Evolutionary conservation across 30 jellyfish, hydroid and myxozoan species (phyloP).

Genomic region (Pelagia noctiluca): DNA sequence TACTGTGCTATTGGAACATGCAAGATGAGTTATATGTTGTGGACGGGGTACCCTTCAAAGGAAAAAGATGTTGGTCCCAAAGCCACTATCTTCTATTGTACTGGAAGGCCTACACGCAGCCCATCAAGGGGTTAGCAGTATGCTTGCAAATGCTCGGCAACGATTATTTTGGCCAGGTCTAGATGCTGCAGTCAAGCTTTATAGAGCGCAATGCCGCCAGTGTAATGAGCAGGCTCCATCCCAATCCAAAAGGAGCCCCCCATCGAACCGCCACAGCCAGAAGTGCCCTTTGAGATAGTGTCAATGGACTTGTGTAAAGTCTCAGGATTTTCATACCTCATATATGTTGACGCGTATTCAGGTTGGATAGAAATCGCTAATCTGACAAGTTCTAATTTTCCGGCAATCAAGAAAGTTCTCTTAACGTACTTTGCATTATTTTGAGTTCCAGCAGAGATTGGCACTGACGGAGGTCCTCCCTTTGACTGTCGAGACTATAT

Average conservation of each 20-base stretch:
- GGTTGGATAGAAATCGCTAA: not conserved
- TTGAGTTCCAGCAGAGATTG: not conserved
- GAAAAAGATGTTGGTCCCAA: conserved; percentile 48
- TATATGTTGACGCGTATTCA: not conserved
- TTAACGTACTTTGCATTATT: not conserved
- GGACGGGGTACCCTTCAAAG: conserved; percentile 63
- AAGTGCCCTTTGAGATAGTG: not conserved
- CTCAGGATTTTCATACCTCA: too few relatives aligned
- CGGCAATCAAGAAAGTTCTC: not conserved
- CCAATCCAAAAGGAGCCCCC: too few relatives aligned
- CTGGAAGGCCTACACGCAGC: conserved; percentile 67
- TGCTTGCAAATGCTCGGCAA: conserved; percentile 57
- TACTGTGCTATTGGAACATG: conserved; percentile 8
- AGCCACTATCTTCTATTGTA: conserved; percentile 17
- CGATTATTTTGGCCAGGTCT: conserved; percentile 76
- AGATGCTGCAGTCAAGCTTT: conserved; percentile 58
- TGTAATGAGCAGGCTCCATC: too few relatives aligned
- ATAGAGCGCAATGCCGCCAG: too few relatives aligned
- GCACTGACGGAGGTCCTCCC: not conserved
- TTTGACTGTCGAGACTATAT: too few relatives aligned
- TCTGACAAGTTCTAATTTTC: not conserved
- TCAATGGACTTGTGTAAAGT: not conserved
- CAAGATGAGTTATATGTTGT: conserved; percentile 8
- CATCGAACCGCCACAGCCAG: too few relatives aligned
- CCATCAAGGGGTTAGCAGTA: conserved; percentile 59